Evolutionary conservation across 2,113 vertebrate species (phyloP).

Genomic region (Prietella phreatophila): DNA sequence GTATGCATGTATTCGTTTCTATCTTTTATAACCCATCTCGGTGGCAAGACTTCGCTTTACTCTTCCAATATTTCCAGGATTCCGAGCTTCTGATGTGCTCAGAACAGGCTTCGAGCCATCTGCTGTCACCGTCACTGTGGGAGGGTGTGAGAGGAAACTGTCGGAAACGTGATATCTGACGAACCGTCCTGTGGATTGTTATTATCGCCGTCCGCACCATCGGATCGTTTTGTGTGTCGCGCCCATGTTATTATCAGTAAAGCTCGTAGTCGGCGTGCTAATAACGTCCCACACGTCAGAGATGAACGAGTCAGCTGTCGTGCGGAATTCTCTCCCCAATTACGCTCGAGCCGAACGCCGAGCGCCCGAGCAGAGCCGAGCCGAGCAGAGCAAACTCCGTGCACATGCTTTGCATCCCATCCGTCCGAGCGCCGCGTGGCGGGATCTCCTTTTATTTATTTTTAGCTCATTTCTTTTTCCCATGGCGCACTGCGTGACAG

Average conservation of each 20-base stretch:
- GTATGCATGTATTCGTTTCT: not conserved
- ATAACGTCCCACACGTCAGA: conserved; percentile 23
- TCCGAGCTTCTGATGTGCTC: not conserved
- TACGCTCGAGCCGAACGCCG: conserved; percentile 36
- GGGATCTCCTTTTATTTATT: no score
- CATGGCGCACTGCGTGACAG: conserved; percentile 36
- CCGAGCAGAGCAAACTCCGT: conserved; percentile 21
- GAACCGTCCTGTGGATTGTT: not conserved
- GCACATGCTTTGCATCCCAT: conserved; percentile 46
- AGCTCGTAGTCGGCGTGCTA: conserved; percentile 17
- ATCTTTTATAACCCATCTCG: not conserved
- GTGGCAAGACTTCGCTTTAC: not conserved
- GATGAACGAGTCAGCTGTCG: conserved; percentile 22
- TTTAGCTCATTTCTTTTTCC: not conserved
- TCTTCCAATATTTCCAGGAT: no score
- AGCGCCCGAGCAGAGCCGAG: conserved; percentile 28
- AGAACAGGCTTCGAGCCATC: not conserved
- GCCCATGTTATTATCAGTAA: conserved; percentile 15
- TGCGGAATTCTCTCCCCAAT: conserved; percentile 30
- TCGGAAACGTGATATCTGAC: not conserved
- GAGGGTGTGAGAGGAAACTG: not conserved
- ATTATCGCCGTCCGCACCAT: not conserved
- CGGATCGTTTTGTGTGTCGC: not conserved
- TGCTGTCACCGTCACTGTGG: not conserved
- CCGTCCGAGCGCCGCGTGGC: not conserved